Percentiles rank a stretch among this genome's conserved stretches.
Conservation (phyloP, 2,113 vertebrate genomes). For the Paradisaea rubra region DNA sequence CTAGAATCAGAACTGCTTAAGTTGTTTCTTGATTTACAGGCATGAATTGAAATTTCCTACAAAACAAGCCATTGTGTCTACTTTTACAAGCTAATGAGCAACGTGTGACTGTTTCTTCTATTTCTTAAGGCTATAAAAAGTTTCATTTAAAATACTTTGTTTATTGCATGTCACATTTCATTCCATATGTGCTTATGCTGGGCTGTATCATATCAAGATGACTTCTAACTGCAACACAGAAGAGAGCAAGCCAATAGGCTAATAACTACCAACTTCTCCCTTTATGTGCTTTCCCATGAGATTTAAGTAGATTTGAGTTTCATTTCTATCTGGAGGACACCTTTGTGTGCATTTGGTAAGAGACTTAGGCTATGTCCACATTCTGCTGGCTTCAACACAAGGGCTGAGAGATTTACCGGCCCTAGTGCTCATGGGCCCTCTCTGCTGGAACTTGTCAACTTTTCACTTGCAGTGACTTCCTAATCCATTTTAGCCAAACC, state of each 20-base stretch:
- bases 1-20: background rate
- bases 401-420: background rate
- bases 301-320: background rate
- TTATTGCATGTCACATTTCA: constrained; percentile 43
- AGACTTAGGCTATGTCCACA: background rate
- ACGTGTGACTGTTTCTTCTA: background rate
- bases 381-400: background rate
- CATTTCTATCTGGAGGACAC: background rate
- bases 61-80: constrained; percentile 10
- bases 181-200: background rate
- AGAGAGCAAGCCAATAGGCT: background rate
- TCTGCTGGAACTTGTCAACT: background rate
- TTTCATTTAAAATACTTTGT: constrained; percentile 27
- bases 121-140: constrained; percentile 35
- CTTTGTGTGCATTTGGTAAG: background rate
- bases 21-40: constrained; percentile 25
- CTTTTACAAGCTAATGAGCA: constrained; percentile 39
- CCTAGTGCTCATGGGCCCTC: background rate
- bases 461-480: background rate
- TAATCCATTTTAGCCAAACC: background rate
- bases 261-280: background rate
- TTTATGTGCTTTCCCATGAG: background rate
- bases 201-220: background rate
- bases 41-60: constrained; percentile 13
- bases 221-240: constrained; percentile 2